phyloP scores from a whole-genome alignment of 2,113 vertebrate species.

The Aptenodytes patagonicus region DNA sequence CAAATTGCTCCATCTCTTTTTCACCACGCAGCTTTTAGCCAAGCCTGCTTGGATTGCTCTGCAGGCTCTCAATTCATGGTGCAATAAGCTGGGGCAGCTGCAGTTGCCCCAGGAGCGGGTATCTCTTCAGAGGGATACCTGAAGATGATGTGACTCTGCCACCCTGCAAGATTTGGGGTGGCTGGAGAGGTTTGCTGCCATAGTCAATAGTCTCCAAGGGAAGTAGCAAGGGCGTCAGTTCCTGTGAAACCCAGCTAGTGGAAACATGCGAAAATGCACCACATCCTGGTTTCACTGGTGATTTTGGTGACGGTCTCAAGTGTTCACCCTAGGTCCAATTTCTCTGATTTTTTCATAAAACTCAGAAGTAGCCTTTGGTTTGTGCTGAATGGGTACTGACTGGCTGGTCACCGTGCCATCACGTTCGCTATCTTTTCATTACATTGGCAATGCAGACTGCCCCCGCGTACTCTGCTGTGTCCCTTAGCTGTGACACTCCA shows the following conservation, averaged over 20 bases:
- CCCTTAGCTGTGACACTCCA: background rate
- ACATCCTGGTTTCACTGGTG: background rate
- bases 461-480: background rate
- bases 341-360: background rate
- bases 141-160: background rate
- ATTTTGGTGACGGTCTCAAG: background rate
- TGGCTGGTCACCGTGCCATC: background rate
- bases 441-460: background rate
- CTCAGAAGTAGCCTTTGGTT: background rate
- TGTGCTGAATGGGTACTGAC: background rate
- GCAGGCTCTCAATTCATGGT: background rate
- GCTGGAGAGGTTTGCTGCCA: background rate
- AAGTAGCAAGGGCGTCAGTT: background rate
- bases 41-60: background rate
- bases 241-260: background rate
- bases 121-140: background rate
- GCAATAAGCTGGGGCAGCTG: background rate
- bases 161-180: background rate
- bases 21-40: background rate
- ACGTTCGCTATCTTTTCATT: fast-evolving
- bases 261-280: background rate
- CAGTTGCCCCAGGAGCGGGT: background rate
- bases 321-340: background rate
- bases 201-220: background rate
- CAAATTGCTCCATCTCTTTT: background rate